Base-by-base conservation (phyloP, 2,797 vertebrate species). In the Oreonectes daqikongensis region DNA sequence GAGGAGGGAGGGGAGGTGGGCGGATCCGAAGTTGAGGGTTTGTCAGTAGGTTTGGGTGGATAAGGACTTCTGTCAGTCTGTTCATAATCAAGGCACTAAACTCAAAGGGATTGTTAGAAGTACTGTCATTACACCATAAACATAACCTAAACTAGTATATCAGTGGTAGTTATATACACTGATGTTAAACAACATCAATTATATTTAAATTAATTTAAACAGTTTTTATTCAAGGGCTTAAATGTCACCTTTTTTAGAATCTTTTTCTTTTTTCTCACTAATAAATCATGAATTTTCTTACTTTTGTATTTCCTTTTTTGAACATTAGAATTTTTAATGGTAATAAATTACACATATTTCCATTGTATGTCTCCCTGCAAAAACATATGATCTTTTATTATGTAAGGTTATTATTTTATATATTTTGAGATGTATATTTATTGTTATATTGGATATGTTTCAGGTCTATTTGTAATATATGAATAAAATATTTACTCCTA, bases 1-100 rank as follows among this genome's bases (percentile, higher is more conserved):
- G 92, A 78, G 94, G 94, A 14, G 89, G 92, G 46, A 82, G 89
- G 78, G 90, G 89, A 74, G 90, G 89, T 74, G 84, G 85, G 4
- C 78, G 92, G 3, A 93, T 92, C 22, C 91, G 93, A 84, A 90
- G 76, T 77, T 92, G 86, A 91, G 15, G 64, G 81, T 30, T 8
- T 28, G 2, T 18, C 6, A 30, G 26, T 3, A 12, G 30, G 17
- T 11, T 20, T 35, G 10, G 18, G 18, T 55, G 20, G 22, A 26
- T 2, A 22, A 28, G 12, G 55, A 15, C 52, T 12, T n/a, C n/a
- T 59, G 55, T 4, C 6, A 59, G 11, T 57, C 2, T 12, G 32
- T 32, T 42, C 40, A 15, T 35, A 35, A 35, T 35, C 35, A 2
- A 35, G 63, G 44, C 60, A 64, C 60, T 48, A 64, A 48, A 60